Conservation (phyloP, 2,113 vertebrate species). For the Neodon shergylaensis region DNA sequence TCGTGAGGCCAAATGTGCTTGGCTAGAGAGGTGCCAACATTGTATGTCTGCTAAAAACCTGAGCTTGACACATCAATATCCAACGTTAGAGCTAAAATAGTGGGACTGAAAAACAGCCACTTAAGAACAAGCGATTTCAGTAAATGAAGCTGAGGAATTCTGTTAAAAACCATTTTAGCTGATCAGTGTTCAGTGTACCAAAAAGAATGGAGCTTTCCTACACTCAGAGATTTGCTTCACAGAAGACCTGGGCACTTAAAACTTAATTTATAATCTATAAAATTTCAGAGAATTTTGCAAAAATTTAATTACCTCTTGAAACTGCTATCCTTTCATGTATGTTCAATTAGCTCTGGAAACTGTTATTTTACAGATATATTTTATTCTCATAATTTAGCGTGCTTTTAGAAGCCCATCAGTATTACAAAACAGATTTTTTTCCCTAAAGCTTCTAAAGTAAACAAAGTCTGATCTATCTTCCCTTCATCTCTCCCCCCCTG, state of each 20-base stretch:
- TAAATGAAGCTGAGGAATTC: constrained; percentile 23
- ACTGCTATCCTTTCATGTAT: constrained; percentile 14
- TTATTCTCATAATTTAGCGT: constrained; percentile 54
- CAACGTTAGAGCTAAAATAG: constrained; percentile 1
- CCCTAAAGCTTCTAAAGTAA: constrained; percentile 33
- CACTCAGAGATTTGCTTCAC: constrained; percentile 37
- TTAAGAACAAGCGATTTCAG: constrained; percentile 44
- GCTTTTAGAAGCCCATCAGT: constrained; percentile 49
- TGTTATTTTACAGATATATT: constrained; percentile 43
- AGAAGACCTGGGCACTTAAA: constrained; percentile 61
- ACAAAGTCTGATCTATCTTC: neutral
- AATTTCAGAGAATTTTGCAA: constrained; percentile 62
- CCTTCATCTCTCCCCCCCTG: neutral
- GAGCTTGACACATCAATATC: neutral
- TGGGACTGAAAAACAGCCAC: neutral
- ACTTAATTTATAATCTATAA: constrained; percentile 72
- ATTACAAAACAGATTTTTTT: constrained; percentile 48
- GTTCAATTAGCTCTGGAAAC: constrained; percentile 53
- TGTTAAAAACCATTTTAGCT: constrained; percentile 54
- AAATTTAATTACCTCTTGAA: constrained; percentile 60
- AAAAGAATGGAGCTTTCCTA: constrained; percentile 44
- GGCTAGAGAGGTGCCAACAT: constrained; percentile 4
- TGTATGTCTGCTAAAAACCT: neutral
- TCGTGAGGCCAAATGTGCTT: neutral
- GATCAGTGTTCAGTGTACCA: constrained; percentile 28